Percentiles rank a stretch among this genome's conserved stretches.
Evolutionary conservation across 2,113 vertebrate species (phyloP).

Genomic region (Lophochroa leadbeateri): DNA sequence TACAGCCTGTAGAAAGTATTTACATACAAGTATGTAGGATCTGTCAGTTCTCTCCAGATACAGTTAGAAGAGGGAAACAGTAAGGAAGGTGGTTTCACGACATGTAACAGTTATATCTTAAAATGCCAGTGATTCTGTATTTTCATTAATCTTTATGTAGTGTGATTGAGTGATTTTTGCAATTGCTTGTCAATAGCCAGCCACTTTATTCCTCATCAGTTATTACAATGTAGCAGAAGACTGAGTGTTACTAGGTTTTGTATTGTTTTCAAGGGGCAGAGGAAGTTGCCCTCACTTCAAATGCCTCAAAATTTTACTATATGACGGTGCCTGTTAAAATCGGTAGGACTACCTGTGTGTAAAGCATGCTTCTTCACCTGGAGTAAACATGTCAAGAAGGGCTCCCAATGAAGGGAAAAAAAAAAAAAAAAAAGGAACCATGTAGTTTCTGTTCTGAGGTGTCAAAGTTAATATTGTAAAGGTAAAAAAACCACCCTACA

Average conservation of each 20-base stretch:
- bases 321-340: neutral
- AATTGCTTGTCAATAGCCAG: neutral
- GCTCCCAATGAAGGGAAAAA: neutral
- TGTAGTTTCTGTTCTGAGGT: neutral
- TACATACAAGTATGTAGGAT: neutral
- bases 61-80: neutral
- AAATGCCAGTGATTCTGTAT: neutral
- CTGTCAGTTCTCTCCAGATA: neutral
- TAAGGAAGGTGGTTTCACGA: neutral
- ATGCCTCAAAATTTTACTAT: neutral
- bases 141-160: neutral
- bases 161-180: neutral
- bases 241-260: neutral
- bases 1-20: neutral
- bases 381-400: neutral
- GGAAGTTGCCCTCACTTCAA: neutral
- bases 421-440: neutral
- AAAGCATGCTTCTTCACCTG: neutral
- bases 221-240: neutral
- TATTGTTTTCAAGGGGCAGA: neutral
- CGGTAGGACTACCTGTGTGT: neutral
- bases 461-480: neutral
- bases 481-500: neutral
- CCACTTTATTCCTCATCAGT: neutral
- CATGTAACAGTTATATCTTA: neutral